Conservation (phyloP, 1,140 invertebrate species). For the Onthophagus taurus region DNA sequence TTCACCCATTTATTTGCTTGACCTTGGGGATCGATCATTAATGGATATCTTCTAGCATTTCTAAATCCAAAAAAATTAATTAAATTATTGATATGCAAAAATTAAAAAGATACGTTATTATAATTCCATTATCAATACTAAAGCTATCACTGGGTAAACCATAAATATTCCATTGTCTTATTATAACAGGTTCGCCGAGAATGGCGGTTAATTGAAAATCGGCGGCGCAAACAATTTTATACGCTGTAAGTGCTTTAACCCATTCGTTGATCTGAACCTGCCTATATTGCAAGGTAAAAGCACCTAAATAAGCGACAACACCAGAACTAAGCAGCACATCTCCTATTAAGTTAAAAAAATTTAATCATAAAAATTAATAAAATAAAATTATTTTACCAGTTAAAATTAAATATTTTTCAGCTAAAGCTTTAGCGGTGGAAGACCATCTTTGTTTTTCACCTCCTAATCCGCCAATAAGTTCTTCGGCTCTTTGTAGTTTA, state of each 20-base stretch:
- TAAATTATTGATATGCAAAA: conserved; percentile 2
- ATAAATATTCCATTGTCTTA: conserved; percentile 84
- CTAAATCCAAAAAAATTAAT: conserved; percentile 37
- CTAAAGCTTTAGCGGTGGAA: conserved; percentile 63
- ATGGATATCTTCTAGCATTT: conserved; percentile 74
- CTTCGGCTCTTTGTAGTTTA: conserved; percentile 86
- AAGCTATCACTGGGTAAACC: conserved; percentile 83
- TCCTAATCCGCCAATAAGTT: conserved; percentile 79
- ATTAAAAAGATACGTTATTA: conserved; percentile 55
- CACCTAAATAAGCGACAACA: conserved; percentile 83
- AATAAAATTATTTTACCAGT: conserved; percentile 34
- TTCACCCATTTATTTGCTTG: conserved; percentile 94
- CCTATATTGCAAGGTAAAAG: conserved; percentile 75
- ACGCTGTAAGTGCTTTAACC: conserved; percentile 54
- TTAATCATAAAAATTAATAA: conserved; percentile 1
- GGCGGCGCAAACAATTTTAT: conserved; percentile 63
- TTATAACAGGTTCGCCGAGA: conserved; percentile 78
- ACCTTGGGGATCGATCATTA: conserved; percentile 92
- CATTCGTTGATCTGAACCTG: conserved; percentile 61
- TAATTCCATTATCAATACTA: conserved; percentile 88
- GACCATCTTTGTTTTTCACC: conserved; percentile 78
- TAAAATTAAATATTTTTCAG: conserved; percentile 52
- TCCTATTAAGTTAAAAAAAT: conserved; percentile 46
- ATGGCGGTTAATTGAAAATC: conserved; percentile 64
- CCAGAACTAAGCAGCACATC: conserved; percentile 82